Evolutionary conservation across 2,113 vertebrate genomes (phyloP), one percentile per base, ranked within the genome.

Genomic region (Pachypanchax playfairii): DNA sequence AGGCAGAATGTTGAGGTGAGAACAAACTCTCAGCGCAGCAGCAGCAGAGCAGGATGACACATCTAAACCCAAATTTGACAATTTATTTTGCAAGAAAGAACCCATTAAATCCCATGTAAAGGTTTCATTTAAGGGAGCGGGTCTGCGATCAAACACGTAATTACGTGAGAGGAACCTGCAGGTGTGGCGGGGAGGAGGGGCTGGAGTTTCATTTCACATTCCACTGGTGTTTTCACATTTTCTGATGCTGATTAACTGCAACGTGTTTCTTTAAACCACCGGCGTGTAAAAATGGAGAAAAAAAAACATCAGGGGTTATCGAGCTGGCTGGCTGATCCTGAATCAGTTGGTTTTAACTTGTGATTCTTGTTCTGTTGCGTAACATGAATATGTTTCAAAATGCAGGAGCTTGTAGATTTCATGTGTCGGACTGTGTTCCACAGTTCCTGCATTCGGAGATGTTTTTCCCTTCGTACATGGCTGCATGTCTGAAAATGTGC

Each of bases 31-130:
- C 20, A 0, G n/a, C 4, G 15, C 6, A n/a, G 41, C 65, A 58
- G 36, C 65, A 58, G 36, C 43, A 36, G 62, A 18, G 14, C 53
- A 21, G 51, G 0, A 66, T 5, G 26, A 25, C 31, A 26, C 15
- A 13, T 26, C 42, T 0, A 18, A 4, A 22, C 21, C 3, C 4
- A 36, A 10, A 42, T 25, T 20, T 4, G 33, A 31, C 25, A 33
- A 26, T 15, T 26, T 36, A 36, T 14, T 5, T 13, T 14, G 11
- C 2, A 14, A 36, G 3, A 36, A 36, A 33, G 31, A 11, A 33
- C 7, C n/a, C n/a, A n/a, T n/a, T n/a, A n/a, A n/a, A n/a, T n/a
- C n/a, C n/a, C n/a, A n/a, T n/a, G n/a, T n/a, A n/a, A n/a, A n/a
- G n/a, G 12, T 33, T 33, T 33, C 12, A 8, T 29, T 29, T 29